These are phyloP conservation scores for Seira musarum DNA, from an alignment of 2,888 invertebrate genomes.

Conservation along the genomic window DNA sequence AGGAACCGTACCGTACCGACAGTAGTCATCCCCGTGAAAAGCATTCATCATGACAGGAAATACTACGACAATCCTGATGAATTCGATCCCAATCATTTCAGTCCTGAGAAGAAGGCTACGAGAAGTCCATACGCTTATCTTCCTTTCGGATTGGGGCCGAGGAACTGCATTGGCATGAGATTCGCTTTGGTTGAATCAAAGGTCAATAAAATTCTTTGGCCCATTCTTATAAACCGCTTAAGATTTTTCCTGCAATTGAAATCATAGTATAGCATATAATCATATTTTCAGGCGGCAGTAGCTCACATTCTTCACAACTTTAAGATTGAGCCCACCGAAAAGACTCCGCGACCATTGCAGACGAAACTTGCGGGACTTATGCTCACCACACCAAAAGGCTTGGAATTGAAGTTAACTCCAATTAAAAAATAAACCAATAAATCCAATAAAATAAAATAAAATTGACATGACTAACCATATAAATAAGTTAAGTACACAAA, in stretches of 20 bases:
- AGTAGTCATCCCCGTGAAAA: constrained; percentile 10
- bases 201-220: too few species aligned
- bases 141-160: constrained; percentile 29
- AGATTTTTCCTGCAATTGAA: too few species aligned
- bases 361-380: not conserved
- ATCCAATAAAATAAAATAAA: too few species aligned
- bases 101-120: constrained; percentile 13
- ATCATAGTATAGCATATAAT: too few species aligned
- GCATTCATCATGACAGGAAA: constrained; percentile 33
- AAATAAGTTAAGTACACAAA: too few species aligned
- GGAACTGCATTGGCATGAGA: constrained; percentile 31
- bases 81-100: constrained; percentile 27
- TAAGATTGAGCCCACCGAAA: constrained; percentile 22
- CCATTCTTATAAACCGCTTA: too few species aligned
- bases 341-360: constrained; percentile 29
- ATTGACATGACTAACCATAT: too few species aligned
- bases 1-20: constrained; percentile 1
- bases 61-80: constrained; percentile 41
- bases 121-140: constrained; percentile 28
- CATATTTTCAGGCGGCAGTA: not conserved
- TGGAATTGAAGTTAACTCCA: constrained; percentile 22
- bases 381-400: not conserved
- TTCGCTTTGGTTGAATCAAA: constrained; percentile 41
- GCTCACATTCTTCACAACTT: constrained; percentile 33
- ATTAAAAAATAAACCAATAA: too few species aligned